These are phyloP conservation scores for Dascyllus trimaculatus DNA, from an alignment of 2,113 vertebrate genomes.

Conservation along the genomic window DNA sequence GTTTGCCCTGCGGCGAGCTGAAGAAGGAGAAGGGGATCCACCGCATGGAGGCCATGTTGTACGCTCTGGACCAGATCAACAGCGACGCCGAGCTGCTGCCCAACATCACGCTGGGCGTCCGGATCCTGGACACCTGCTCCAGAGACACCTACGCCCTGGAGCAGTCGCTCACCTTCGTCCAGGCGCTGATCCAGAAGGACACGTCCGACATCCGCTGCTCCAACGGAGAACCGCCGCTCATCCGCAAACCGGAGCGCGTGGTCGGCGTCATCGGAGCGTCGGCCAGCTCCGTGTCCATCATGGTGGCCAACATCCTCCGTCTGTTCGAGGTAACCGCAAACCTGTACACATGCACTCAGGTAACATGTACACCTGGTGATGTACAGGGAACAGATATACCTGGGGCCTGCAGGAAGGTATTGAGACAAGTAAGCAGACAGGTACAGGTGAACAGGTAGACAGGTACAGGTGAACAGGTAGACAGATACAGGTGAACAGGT, in stretches of 20 bases:
- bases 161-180: slow-evolving; percentile 92
- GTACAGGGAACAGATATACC: background rate
- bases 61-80: slow-evolving; percentile 93
- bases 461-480: too few species aligned
- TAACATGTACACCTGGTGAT: background rate
- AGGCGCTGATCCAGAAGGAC: slow-evolving; percentile 89
- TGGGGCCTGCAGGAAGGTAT: background rate
- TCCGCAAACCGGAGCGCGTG: slow-evolving; percentile 88
- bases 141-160: slow-evolving; percentile 93
- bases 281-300: slow-evolving; percentile 91
- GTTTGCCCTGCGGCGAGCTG: slow-evolving; percentile 88
- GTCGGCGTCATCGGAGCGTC: slow-evolving; percentile 92
- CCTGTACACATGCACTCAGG: background rate
- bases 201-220: slow-evolving; percentile 88
- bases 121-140: slow-evolving; percentile 93
- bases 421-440: background rate
- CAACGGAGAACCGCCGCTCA: slow-evolving; percentile 85
- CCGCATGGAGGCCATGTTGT: slow-evolving; percentile 94
- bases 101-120: slow-evolving; percentile 90
- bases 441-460: background rate
- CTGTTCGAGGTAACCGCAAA: slow-evolving; percentile 88
- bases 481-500: too few species aligned
- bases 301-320: slow-evolving; percentile 94
- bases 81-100: slow-evolving; percentile 88
- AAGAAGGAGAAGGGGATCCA: slow-evolving; percentile 96